Conservation (phyloP, 1,140 invertebrate genomes). For the Heliconius himera region DNA sequence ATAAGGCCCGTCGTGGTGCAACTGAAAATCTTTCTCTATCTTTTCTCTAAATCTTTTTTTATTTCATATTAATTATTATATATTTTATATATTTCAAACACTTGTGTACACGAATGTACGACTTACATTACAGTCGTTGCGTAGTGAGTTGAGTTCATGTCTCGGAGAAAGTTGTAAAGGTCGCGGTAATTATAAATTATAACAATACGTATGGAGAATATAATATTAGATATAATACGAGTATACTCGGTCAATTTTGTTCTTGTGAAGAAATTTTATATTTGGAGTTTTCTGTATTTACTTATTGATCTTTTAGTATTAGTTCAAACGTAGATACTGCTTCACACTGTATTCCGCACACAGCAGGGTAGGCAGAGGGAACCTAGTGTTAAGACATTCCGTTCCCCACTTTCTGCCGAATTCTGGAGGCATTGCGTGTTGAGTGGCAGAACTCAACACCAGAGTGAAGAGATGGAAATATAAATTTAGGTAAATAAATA, state of each 20-base stretch:
- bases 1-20: too few relatives aligned
- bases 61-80: not conserved
- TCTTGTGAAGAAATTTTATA: not conserved
- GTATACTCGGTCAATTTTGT: not conserved
- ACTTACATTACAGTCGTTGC: conserved; percentile 49
- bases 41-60: too few relatives aligned
- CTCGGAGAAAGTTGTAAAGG: conserved; percentile 61
- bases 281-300: not conserved
- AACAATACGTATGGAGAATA: conserved; percentile 34
- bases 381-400: too few relatives aligned
- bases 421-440: too few relatives aligned
- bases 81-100: not conserved
- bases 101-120: conserved; percentile 44
- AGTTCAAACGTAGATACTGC: too few relatives aligned
- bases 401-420: too few relatives aligned
- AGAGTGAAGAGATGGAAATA: too few relatives aligned
- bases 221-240: not conserved
- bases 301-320: not conserved
- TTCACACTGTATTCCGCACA: too few relatives aligned
- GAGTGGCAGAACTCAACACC: too few relatives aligned
- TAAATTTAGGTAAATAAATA: too few relatives aligned
- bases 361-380: too few relatives aligned
- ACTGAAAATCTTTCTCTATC: too few relatives aligned
- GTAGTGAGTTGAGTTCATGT: conserved; percentile 53
- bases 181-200: conserved; percentile 56